Percentiles rank a stretch among this genome's conserved stretches.
Conservation (phyloP, 2,113 vertebrate species). For the Dendrocopos noguchii region DNA sequence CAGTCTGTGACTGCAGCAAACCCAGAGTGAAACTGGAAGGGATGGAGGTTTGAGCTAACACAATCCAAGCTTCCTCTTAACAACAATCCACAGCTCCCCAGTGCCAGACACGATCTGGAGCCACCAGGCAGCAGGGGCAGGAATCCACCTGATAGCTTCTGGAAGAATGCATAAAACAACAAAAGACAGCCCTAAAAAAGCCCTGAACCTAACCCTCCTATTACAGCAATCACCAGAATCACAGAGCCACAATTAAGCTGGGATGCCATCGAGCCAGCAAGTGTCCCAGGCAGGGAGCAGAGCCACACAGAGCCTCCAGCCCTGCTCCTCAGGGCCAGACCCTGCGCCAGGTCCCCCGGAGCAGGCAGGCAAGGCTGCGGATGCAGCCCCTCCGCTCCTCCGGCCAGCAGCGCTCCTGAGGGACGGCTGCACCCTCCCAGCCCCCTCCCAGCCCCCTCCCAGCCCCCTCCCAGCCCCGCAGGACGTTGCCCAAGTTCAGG, state of each 20-base stretch:
- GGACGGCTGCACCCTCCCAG: not conserved
- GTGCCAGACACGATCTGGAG: conserved; percentile 28
- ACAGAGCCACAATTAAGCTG: conserved; percentile 26
- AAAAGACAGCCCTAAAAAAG: not conserved
- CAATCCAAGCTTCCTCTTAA: conserved; percentile 38
- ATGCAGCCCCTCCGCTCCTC: not conserved
- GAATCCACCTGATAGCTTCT: conserved; percentile 43
- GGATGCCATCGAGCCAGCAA: conserved; percentile 55
- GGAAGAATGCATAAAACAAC: not conserved
- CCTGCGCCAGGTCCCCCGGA: not conserved
- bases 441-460: not conserved
- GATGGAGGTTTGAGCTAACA: conserved; percentile 12
- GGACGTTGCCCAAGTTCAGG: not conserved
- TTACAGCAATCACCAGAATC: conserved; percentile 61
- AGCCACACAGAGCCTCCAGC: conserved; percentile 16
- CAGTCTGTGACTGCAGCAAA: not conserved
- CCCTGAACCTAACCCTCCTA: not conserved
- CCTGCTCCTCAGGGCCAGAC: not conserved
- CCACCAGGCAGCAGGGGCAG: conserved; percentile 41
- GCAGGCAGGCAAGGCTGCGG: not conserved
- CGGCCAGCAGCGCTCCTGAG: not conserved
- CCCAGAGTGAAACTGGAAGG: conserved; percentile 28
- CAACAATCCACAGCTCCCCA: conserved; percentile 15
- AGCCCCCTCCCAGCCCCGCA: not conserved
- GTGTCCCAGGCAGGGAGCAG: conserved; percentile 28